Base-by-base conservation (phyloP, 2,113 vertebrate species). In the Psephotus haematonotus region DNA sequence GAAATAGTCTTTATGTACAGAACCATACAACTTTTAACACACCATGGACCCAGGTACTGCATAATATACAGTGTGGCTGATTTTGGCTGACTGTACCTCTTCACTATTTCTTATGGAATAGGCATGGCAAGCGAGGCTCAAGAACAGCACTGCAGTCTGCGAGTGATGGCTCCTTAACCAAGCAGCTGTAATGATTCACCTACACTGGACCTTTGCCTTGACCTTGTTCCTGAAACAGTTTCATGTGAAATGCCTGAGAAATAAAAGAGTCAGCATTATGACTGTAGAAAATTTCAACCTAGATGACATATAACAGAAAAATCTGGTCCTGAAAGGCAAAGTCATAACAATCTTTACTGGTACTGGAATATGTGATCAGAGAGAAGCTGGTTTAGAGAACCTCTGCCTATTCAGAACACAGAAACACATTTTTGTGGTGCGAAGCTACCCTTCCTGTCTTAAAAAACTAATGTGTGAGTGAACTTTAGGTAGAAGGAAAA, bases 121-220 rank as follows among this genome's bases (percentile, higher is more conserved):
- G 7, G 14, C 9, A 59, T 2, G 9, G 39, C 63, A 46, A 68
- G 18, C 0, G 1, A 80, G 35, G 47, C 50, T 60, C 0, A 0
- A 64, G 67, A 47, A 20, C 37, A 78, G 77, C 7, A 2, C 29
- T 35, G 71, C 29, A 20, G 8, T 9, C 7, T 12, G 13, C 3
- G 59, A 80, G 31, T 19, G 33, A 70, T 25, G 55, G 11, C 35
- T 87, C 13, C 67, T 47, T 37, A 72, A 5, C 37, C 57, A 64
- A 33, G 35, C 19, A 84, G 74, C 77, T 91, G 65, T n/a, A 94
- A 82, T 53, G 46, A 72, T 67, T 88, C 59, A 93, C 90, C 63
- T 43, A 33, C 28, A 19, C 17, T 2, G 12, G 43, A 33, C 65
- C 47, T 85, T 69, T 49, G 47, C 37, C 70, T 82, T 53, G 29